Base-by-base conservation (phyloP, 2,888 invertebrate species). In the Zaprionus bogoriensis region DNA sequence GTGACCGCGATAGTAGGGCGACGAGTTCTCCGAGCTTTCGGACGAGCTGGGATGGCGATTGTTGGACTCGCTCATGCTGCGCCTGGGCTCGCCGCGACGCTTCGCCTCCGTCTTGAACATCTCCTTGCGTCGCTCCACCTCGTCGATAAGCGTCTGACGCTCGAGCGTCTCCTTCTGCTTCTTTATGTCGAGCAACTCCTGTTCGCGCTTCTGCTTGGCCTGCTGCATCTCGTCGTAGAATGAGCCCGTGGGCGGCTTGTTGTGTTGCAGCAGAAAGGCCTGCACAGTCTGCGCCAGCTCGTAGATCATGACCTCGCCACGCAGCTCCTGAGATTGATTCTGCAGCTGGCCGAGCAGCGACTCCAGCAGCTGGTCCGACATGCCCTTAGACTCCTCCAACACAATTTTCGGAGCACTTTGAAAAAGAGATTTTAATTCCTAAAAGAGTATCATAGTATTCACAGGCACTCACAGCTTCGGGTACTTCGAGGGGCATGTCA, bases 141-240 rank as follows among this genome's bases (percentile, higher is more conserved):
- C 96, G 70, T 95, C 94, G 73, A 95, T 93, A 12, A 96, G 92
- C 66, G 93, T 94, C 91, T 95, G 93, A 1, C 93, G 92, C 93
- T 95, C 93, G 87, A 94, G 93, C 69, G 94, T 93, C 86, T 94
- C 94, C 74, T 94, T 94, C 10, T 93, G 91, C 81, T 94, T 92
- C 74, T 94, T 92, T 50, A 93, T 92, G 60, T 94, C 92, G 41
- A 93, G 90, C 75, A 94, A 93, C 53, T 93, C 91, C 76, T 94
- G 92, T 76, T 95, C 93, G 72, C 93, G 92, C 87, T 94, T 93
- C 74, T 93, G 93, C 66, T 94, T 93, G 51, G 95, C 93, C 47
- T 93, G 93, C 7, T 97, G 89, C 98, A 98, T 98, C 92, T 98
- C 96, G 66, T 98, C 98, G 82, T 98, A 97, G 89, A 96, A 97